Evolutionary conservation across 2,113 vertebrate genomes (phyloP), one percentile per base, ranked within the genome.

Genomic region (Copsychus sechellarum): DNA sequence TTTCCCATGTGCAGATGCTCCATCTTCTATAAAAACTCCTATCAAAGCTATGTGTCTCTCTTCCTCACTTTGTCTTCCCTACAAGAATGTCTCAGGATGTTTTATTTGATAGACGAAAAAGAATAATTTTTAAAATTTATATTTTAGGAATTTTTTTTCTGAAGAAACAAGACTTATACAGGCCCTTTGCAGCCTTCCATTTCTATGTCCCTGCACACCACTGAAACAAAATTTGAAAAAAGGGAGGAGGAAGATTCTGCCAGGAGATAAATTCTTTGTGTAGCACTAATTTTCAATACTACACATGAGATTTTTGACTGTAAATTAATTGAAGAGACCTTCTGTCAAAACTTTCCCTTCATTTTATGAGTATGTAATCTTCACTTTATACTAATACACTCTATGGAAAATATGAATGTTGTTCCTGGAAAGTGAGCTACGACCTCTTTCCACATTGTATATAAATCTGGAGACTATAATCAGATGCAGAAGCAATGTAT

Each of bases 391-490:
- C 40, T 74, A 79, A 81, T 2, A 33, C 11, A 31, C 85, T 89
- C 81, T 54, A 88, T 93, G 95, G 96, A 98, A 97, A 97, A 94
- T 93, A 67, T 86, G 90, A 97, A 81, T 42, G 40, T 31, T 97
- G 69, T 91, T 95, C 90, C 92, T 96, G 77, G 88, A 97, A 96
- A 98, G 91, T 80, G 71, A 97, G 76, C 92, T 94, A 87, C 19
- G 79, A 74, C 60, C n/a, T 93, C 88, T 97, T 96, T 94, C 90
- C 82, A 91, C 70, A 83, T 87, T 95, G 93, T 91, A 12, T 86
- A 57, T 95, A 97, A 96, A 96, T 97, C 96, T 97, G 94, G 78
- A 94, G 96, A 96, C 74, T 17, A 87, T 95, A 97, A 98, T 97
- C 95, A 97, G 96, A 96, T 90, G 89, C 97, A 97, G 96, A 97